Conservation (phyloP, 2,113 vertebrate genomes). For the Elgaria multicarinata region DNA sequence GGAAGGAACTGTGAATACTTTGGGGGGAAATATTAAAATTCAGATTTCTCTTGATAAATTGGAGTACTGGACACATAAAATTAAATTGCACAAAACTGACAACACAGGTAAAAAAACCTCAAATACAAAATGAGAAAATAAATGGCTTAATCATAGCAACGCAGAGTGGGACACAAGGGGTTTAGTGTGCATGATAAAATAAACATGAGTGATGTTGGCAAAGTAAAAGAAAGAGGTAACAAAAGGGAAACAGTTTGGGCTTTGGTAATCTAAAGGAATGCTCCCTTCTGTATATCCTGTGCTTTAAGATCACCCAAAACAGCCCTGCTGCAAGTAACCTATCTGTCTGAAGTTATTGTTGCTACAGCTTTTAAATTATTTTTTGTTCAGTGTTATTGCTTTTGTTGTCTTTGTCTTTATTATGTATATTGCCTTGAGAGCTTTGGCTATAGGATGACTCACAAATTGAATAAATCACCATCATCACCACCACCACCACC, state of each 20-base stretch:
- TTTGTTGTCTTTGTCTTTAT: too few species aligned
- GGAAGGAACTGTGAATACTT: conserved; percentile 1
- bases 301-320: neutral
- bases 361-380: too few species aligned
- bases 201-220: neutral
- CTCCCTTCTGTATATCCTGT: neutral
- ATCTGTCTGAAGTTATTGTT: neutral
- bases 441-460: too few species aligned
- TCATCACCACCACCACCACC: too few species aligned
- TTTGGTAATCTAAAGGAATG: neutral
- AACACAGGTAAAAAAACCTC: neutral
- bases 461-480: too few species aligned
- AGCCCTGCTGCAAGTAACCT: neutral
- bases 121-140: neutral
- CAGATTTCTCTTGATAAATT: conserved; percentile 17
- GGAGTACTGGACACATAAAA: conserved; percentile 19
- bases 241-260: neutral
- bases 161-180: neutral
- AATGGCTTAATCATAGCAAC: neutral
- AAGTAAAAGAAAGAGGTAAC: neutral
- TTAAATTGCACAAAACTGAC: conserved; percentile 1
- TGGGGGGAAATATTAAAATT: conserved; percentile 14
- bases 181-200: conserved; percentile 4
- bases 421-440: too few species aligned
- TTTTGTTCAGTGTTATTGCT: too few species aligned